phyloP scores from a whole-genome alignment of 2,113 vertebrate species.

The Brachionichthys hirsutus region DNA sequence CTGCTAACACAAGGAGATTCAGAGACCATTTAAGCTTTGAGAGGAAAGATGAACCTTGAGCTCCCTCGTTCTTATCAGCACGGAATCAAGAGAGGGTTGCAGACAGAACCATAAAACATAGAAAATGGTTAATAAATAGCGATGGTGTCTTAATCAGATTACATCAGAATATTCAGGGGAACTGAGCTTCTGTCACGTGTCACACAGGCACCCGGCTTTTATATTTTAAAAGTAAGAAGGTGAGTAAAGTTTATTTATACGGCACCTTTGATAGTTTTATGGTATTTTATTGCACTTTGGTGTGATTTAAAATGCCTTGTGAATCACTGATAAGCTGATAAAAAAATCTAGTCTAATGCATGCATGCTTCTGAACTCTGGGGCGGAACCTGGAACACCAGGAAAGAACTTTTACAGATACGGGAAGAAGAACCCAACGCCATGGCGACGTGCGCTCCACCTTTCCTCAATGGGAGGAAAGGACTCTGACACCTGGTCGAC shows the following conservation, averaged over 20 bases:
- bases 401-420: too few relatives aligned
- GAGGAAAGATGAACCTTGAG: slow-evolving; percentile 44
- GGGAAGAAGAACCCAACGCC: too few relatives aligned
- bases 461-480: not conserved
- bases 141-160: not conserved
- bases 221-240: too few relatives aligned
- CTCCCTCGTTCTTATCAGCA: slow-evolving; percentile 4
- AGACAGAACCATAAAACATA: slow-evolving; percentile 27
- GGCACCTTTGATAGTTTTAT: too few relatives aligned
- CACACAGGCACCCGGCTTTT: too few relatives aligned
- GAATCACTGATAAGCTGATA: not conserved
- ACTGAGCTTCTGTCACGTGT: not conserved
- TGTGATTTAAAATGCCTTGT: not conserved
- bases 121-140: slow-evolving; percentile 35
- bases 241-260: too few relatives aligned
- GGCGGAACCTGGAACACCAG: too few relatives aligned
- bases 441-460: not conserved
- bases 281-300: not conserved
- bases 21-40: slow-evolving; percentile 30
- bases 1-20: not conserved
- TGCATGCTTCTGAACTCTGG: too few relatives aligned
- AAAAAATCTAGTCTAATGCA: too few relatives aligned
- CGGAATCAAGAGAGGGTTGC: not conserved
- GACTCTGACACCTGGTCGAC: slow-evolving; percentile 1
- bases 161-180: not conserved